phyloP scores from a whole-genome alignment of 2,113 vertebrate genomes.

The Vimba vimba region DNA sequence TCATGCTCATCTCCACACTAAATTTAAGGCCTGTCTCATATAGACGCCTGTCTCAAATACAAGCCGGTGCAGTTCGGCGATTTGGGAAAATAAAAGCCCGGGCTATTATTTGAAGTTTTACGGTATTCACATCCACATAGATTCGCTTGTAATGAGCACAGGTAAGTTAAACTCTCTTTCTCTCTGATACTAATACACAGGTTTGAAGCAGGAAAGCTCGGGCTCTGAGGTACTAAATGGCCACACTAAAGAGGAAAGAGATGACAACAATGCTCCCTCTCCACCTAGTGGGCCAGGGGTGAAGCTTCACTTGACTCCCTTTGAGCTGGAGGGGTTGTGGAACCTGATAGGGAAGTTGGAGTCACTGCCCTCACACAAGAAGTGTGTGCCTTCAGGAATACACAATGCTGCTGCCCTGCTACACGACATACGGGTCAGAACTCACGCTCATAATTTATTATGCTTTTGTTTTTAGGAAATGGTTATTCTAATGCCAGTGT shows the following conservation, averaged over 20 bases:
- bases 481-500: background rate
- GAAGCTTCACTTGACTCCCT: conserved; percentile 82
- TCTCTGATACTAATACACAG: conserved; percentile 53
- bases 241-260: conserved; percentile 41
- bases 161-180: no score
- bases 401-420: conserved; percentile 87
- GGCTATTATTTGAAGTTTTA: no score
- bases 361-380: conserved; percentile 90
- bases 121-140: background rate
- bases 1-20: no score
- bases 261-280: conserved; percentile 38
- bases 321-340: conserved; percentile 92
- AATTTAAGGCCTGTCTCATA: no score
- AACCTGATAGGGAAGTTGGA: conserved; percentile 94
- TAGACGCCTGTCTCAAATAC: no score
- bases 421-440: conserved; percentile 84
- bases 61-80: no score
- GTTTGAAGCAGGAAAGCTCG: conserved; percentile 67
- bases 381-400: conserved; percentile 92
- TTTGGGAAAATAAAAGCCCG: no score
- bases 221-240: conserved; percentile 56
- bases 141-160: background rate
- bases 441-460: background rate
- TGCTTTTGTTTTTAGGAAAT: background rate
- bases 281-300: conserved; percentile 50